Evolutionary conservation across 2,113 vertebrate genomes (phyloP).

Genomic region (Micromys minutus): DNA sequence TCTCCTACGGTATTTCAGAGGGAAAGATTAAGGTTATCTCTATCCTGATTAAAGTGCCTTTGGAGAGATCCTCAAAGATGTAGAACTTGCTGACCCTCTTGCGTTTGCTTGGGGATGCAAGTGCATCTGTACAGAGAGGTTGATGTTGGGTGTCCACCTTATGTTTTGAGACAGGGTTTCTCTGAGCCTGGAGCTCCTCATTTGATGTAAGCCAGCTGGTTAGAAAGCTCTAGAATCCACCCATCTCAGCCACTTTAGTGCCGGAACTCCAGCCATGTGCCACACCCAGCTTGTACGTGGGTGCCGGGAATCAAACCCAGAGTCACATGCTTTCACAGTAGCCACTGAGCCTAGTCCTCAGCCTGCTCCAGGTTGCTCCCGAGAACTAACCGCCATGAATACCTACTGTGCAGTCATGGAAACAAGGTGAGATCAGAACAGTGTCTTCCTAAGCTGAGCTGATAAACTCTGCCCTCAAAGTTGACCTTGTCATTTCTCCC

Average conservation of each 20-base stretch:
- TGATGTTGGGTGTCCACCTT: background rate
- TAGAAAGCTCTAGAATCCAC: background rate
- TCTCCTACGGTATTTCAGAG: rapidly evolving
- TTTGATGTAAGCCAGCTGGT: background rate
- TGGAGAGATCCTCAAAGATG: background rate
- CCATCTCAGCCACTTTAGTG: too few relatives aligned
- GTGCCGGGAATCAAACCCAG: background rate
- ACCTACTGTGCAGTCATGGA: rapidly evolving
- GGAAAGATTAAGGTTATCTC: rapidly evolving
- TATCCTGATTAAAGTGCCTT: background rate
- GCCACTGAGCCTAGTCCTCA: background rate
- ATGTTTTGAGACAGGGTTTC: background rate
- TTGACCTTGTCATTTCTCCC: background rate
- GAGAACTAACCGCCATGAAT: rapidly evolving
- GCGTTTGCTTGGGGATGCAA: background rate
- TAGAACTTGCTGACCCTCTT: background rate
- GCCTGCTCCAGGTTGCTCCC: background rate
- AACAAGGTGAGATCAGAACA: rapidly evolving
- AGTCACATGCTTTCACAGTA: too few relatives aligned
- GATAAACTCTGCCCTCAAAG: rapidly evolving
- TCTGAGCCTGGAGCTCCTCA: background rate
- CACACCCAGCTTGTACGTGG: background rate
- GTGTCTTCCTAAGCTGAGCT: background rate
- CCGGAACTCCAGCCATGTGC: background rate
- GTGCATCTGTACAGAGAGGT: background rate